Conservation (phyloP, 2,113 vertebrate genomes). For the Fregetta grallaria region DNA sequence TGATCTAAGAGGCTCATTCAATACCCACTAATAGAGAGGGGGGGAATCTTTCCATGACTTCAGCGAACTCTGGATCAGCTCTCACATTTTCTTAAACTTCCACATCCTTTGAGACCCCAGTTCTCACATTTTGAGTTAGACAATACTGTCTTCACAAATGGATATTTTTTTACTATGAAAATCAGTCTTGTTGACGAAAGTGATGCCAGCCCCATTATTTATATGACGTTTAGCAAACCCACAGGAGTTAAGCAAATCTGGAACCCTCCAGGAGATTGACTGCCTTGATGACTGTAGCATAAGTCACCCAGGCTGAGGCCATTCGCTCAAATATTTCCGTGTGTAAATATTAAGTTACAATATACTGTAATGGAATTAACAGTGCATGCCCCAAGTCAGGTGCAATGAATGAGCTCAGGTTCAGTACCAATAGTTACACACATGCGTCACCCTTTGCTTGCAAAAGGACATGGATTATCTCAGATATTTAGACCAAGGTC, state of each 20-base stretch:
- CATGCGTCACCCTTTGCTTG: not conserved
- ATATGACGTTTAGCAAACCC: conserved; percentile 32
- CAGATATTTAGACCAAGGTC: not conserved
- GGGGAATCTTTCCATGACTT: conserved; percentile 23
- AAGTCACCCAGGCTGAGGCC: conserved; percentile 34
- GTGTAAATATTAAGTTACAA: conserved; percentile 61
- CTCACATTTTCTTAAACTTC: conserved; percentile 18
- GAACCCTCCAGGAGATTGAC: conserved; percentile 43
- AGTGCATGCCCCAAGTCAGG: conserved; percentile 42
- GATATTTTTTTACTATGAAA: not conserved
- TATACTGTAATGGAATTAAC: conserved; percentile 57
- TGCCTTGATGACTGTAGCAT: conserved; percentile 59
- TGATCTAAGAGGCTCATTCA: not conserved
- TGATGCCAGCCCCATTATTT: conserved; percentile 34
- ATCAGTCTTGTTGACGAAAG: conserved; percentile 17
- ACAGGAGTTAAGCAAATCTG: conserved; percentile 40
- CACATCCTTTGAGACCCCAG: conserved; percentile 39
- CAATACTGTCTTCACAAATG: conserved; percentile 29
- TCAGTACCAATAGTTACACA: not conserved
- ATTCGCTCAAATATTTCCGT: conserved; percentile 46
- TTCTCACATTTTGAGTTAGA: conserved; percentile 32
- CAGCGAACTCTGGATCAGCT: conserved; percentile 23
- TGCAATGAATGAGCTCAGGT: not conserved
- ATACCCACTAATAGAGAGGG: not conserved
- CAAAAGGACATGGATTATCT: not conserved